Evolutionary conservation across 2,888 invertebrate species (phyloP).

Genomic region (Perdita meconis): DNA sequence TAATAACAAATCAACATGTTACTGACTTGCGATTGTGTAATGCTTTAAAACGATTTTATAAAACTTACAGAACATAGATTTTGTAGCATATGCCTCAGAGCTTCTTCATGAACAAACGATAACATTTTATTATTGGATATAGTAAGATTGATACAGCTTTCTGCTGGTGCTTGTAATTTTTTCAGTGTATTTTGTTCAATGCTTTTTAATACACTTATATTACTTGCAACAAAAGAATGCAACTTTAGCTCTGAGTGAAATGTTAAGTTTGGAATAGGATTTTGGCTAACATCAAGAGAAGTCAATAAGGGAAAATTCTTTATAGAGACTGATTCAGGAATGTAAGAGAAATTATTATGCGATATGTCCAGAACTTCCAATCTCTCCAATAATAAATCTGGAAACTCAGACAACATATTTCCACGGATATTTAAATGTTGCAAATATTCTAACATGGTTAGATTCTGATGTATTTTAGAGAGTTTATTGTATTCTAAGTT

Average conservation of each 20-base stretch:
- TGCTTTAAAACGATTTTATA: conserved; percentile 75
- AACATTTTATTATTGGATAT: conserved; percentile 85
- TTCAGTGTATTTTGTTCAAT: conserved; percentile 84
- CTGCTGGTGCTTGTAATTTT: conserved; percentile 80
- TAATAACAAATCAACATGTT: too few relatives aligned
- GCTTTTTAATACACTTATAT: conserved; percentile 65
- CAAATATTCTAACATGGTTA: conserved; percentile 56
- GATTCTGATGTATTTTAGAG: conserved; percentile 51
- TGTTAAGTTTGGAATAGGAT: conserved; percentile 85
- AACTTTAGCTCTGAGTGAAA: conserved; percentile 85
- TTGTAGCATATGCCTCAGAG: conserved; percentile 80
- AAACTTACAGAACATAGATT: conserved; percentile 86
- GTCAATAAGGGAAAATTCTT: conserved; percentile 85
- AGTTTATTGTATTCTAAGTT: conserved; percentile 74
- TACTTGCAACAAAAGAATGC: conserved; percentile 83
- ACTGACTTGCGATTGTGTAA: too few relatives aligned
- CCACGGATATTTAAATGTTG: conserved; percentile 74
- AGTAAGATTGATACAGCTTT: conserved; percentile 85
- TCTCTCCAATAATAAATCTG: conserved; percentile 83
- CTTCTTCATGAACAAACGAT: conserved; percentile 79
- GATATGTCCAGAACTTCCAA: conserved; percentile 85
- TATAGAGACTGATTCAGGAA: conserved; percentile 84
- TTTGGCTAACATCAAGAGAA: conserved; percentile 85
- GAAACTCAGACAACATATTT: conserved; percentile 83
- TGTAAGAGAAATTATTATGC: conserved; percentile 84